phyloP scores from a whole-genome alignment of 1,140 invertebrate genomes.

The Drosophila mayri region DNA sequence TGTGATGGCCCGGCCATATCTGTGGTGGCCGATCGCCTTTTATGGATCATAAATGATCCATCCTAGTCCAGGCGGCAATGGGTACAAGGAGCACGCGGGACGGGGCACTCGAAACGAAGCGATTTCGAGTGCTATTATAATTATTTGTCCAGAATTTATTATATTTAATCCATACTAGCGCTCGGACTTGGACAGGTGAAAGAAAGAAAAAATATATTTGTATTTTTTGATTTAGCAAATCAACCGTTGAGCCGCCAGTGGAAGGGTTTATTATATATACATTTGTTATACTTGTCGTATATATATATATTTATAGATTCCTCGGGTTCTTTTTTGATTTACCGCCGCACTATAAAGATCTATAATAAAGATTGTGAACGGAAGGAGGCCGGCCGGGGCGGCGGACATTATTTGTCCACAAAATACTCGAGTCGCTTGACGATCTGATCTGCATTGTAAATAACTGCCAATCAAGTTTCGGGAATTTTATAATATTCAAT shows the following conservation, averaged over 20 bases:
- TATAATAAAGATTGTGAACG: slow-evolving; percentile 28
- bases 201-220: slow-evolving; percentile 6
- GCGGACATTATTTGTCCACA: slow-evolving; percentile 31
- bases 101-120: slow-evolving; percentile 47
- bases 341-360: slow-evolving; percentile 24
- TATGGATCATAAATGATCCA: slow-evolving; percentile 33
- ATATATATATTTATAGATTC: slow-evolving; percentile 47
- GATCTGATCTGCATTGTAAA: slow-evolving; percentile 45
- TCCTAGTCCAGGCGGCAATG: slow-evolving; percentile 8
- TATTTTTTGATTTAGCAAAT: slow-evolving; percentile 19
- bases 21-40: slow-evolving; percentile 14
- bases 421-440: slow-evolving; percentile 21
- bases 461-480: slow-evolving; percentile 48
- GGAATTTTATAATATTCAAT: slow-evolving; percentile 47
- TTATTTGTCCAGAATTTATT: slow-evolving; percentile 70
- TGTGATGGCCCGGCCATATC: background rate
- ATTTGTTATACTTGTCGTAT: slow-evolving; percentile 11
- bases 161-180: slow-evolving; percentile 49
- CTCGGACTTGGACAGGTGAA: background rate
- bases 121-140: slow-evolving; percentile 65
- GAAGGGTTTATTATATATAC: slow-evolving; percentile 60
- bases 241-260: background rate
- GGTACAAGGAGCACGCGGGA: slow-evolving; percentile 4
- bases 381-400: slow-evolving; percentile 1
- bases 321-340: slow-evolving; percentile 23